Percentiles rank a stretch among this genome's conserved stretches.
These are phyloP conservation scores for Piscicola geometra DNA, from an alignment of 2,888 invertebrate genomes.

Conservation along the genomic window DNA sequence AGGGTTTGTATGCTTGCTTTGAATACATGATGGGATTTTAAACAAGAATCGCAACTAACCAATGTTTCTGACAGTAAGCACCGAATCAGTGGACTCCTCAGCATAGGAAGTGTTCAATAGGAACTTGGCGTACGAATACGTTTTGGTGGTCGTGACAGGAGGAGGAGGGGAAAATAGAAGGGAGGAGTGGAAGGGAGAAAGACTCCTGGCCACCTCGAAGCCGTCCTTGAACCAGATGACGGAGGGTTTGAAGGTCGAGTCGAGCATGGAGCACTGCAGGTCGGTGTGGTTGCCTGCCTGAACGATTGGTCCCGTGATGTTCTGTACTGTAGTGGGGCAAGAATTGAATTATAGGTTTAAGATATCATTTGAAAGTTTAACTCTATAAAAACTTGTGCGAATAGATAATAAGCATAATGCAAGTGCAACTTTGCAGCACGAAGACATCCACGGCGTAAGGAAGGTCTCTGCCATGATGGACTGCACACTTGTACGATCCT, in stretches of 20 bases:
- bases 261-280: slow-evolving; percentile 30
- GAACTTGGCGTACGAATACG: slow-evolving; percentile 24
- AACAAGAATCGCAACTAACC: slow-evolving; percentile 6
- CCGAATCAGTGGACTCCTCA: slow-evolving; percentile 19
- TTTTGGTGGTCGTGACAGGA: neutral
- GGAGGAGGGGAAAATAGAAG: neutral
- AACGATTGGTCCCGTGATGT: neutral
- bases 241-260: slow-evolving; percentile 7
- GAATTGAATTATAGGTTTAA: neutral
- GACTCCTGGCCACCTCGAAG: slow-evolving; percentile 10
- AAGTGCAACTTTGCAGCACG: slow-evolving; percentile 30
- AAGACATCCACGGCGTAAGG: slow-evolving; percentile 33
- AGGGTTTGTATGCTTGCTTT: too few relatives aligned
- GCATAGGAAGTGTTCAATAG: neutral
- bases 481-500: slow-evolving; percentile 34
- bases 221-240: slow-evolving; percentile 29
- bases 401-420: neutral
- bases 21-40: too few relatives aligned
- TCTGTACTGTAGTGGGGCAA: slow-evolving; percentile 2
- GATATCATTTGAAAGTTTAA: neutral
- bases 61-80: slow-evolving; percentile 25
- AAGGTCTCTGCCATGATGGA: slow-evolving; percentile 10
- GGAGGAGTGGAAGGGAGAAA: neutral
- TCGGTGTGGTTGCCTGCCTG: slow-evolving; percentile 23
- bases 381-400: neutral